Base-by-base conservation (phyloP, 2,888 invertebrate genomes). In the Aricia artaxerxes region DNA sequence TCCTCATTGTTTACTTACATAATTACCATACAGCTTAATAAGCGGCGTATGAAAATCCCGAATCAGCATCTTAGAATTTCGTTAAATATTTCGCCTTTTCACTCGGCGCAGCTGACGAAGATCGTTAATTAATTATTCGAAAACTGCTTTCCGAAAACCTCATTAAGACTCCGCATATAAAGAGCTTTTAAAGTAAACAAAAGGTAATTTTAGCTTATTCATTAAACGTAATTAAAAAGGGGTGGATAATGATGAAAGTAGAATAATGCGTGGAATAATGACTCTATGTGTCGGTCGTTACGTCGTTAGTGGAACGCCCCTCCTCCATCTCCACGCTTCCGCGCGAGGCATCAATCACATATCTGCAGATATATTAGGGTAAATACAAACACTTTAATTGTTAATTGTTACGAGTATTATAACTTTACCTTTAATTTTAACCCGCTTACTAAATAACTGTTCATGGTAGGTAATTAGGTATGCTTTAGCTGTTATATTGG, bases 201-300 rank as follows among this genome's bases (percentile, higher is more conserved):
- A 91, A 92, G 92, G 90, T 91, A 92, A 94, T 93, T 93, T 93
- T 93, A 91, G 93, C 93, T 92, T 93, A 93, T 92, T 93, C 93
- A 94, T 92, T 93, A 91, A 88, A 90, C 85, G 91, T 92, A 90
- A 93, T 93, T 93, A 93, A 92, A 91, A 90, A 89, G 87, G 86
- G 82, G 80, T 86, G 83, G 86, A 88, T 91, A 90, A 92, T 91
- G 90, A 90, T 86, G 89, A 85, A 80, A 85, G 87, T 85, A 84
- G 84, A 84, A 91, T 91, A 88, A 90, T 89, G 89, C 86, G 85
- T 85, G 85, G 85, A 87, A 86, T 88, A 88, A 86, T 84, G 85
- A 53, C 82, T 84, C 84, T 87, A 85, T 86, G 86, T 83, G 83
- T 82, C 57, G 78, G 79, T 79, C 79, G 79, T 78, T 76, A 75